phyloP scores from a whole-genome alignment of 2,797 vertebrate species.

The Gymnocypris eckloni region DNA sequence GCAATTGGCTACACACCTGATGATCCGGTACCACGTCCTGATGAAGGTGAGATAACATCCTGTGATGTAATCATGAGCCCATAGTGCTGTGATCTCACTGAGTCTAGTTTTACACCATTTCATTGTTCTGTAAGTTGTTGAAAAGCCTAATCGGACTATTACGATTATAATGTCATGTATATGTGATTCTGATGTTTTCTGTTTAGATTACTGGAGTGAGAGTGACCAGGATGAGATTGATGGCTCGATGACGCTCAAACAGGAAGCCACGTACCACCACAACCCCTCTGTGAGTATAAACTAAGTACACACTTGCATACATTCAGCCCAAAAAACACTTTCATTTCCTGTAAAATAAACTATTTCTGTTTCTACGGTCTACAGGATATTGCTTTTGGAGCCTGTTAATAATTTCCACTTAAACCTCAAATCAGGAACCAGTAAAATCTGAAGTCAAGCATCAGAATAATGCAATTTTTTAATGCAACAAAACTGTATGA shows the following conservation, averaged over 20 bases:
- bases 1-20: slow-evolving; percentile 84
- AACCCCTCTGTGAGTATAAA: slow-evolving; percentile 76
- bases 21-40: slow-evolving; percentile 80
- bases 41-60: slow-evolving; percentile 77
- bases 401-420: not conserved
- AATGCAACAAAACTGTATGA: not conserved
- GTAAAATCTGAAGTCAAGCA: not conserved
- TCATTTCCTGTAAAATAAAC: not conserved
- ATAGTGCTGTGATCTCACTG: not conserved
- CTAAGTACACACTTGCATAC: not conserved
- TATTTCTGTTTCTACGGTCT: not conserved
- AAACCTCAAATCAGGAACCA: slow-evolving; percentile 18
- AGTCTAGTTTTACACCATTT: not conserved
- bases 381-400: not conserved
- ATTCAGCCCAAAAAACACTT: not conserved
- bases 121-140: not conserved
- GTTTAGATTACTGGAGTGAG: slow-evolving; percentile 84
- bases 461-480: not conserved
- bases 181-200: slow-evolving; percentile 27
- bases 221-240: slow-evolving; percentile 83
- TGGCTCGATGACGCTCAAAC: slow-evolving; percentile 80
- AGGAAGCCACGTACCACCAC: slow-evolving; percentile 78
- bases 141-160: not conserved
- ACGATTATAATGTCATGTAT: not conserved
- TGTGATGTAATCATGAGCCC: not conserved